Evolutionary conservation across 92 coral and sea anemone species (phyloP).

Genomic region (Parazoanthus atlanticus): DNA sequence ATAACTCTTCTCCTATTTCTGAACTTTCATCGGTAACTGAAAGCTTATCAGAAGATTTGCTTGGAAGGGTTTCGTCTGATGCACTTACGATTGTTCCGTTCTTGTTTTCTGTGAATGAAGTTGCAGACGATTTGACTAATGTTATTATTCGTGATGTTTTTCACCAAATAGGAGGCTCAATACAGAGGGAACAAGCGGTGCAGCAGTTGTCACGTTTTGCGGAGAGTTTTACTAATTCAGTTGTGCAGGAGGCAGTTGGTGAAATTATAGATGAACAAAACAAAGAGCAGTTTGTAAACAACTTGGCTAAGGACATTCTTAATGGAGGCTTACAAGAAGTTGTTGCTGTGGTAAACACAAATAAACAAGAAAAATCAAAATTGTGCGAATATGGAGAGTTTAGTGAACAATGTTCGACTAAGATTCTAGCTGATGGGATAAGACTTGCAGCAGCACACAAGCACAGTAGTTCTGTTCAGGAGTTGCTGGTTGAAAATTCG

Average conservation of each 20-base stretch:
- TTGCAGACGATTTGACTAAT: background rate
- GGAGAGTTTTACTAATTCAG: constrained; percentile 57
- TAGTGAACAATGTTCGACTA: constrained; percentile 42
- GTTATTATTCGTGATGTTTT: constrained; percentile 15
- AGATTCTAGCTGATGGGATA: constrained; percentile 24
- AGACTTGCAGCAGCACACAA: constrained; percentile 35
- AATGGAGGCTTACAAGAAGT: constrained; percentile 52
- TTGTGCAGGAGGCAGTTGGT: constrained; percentile 67
- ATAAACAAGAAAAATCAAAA: constrained; percentile 44
- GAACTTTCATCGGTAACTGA: background rate
- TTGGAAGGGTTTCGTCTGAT: background rate
- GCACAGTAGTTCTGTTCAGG: constrained; percentile 15
- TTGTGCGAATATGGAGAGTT: constrained; percentile 54
- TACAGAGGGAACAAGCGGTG: background rate
- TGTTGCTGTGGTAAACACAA: constrained; percentile 52
- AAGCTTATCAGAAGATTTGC: background rate
- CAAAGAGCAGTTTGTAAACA: constrained; percentile 68
- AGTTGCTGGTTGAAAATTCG: constrained; percentile 35
- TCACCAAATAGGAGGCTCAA: constrained; percentile 8
- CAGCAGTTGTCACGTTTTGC: constrained; percentile 70
- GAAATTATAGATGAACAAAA: constrained; percentile 50
- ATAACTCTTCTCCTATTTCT: background rate
- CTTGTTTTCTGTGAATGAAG: background rate
- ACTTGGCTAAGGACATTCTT: constrained; percentile 66
- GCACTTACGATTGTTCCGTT: background rate